phyloP scores from a whole-genome alignment of 2,888 invertebrate species.

The Adelognathus sp. region DNA sequence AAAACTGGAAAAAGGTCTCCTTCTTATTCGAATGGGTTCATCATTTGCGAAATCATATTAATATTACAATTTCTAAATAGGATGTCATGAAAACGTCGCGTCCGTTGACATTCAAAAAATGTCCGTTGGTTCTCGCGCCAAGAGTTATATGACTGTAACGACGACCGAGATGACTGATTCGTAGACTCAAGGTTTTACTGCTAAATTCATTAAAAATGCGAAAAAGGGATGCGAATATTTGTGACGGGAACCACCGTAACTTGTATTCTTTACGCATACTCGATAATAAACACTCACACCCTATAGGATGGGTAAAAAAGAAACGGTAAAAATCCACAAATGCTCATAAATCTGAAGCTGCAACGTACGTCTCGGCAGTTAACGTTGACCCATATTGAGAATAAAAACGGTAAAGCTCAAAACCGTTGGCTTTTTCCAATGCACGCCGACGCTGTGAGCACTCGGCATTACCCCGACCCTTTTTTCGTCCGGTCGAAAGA shows the following conservation, averaged over 20 bases:
- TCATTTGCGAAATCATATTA: no score
- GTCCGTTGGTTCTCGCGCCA: no score
- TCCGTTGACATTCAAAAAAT: no score
- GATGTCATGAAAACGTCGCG: no score
- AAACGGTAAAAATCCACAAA: conserved; percentile 41
- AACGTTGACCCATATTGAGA: conserved; percentile 47
- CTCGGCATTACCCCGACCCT: not conserved
- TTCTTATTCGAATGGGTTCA: no score
- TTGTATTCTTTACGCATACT: not conserved
- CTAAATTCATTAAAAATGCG: not conserved
- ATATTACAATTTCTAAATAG: no score
- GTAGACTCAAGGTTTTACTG: not conserved
- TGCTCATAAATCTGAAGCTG: conserved; percentile 12
- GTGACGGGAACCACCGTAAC: not conserved
- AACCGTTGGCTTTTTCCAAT: not conserved
- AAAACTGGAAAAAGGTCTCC: no score
- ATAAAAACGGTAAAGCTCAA: conserved; percentile 46
- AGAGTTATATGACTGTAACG: no score
- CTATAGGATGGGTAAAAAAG: conserved; percentile 7
- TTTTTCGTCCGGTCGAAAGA: conserved; percentile 13
- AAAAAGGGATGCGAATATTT: conserved; percentile 15
- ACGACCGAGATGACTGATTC: no score
- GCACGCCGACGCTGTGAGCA: not conserved
- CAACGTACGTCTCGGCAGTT: not conserved
- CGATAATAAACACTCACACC: not conserved